Percentiles rank a stretch among this genome's conserved stretches.
Evolutionary conservation across 2,888 invertebrate genomes (phyloP).

Genomic region (Scotopteryx bipunctaria): DNA sequence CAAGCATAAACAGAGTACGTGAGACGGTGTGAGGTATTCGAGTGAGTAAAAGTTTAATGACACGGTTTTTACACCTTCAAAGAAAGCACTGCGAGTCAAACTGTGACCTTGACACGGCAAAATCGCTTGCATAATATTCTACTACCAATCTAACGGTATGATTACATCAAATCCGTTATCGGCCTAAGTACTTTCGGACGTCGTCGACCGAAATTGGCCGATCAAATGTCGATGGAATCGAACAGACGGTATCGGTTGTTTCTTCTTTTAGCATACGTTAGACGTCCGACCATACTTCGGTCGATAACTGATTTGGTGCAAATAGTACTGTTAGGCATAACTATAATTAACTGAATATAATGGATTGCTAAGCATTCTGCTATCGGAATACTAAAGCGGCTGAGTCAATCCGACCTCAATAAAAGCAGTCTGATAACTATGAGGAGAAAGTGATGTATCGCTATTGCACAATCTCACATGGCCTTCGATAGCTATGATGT

Average conservation of each 20-base stretch:
- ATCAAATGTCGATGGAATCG: too few species aligned
- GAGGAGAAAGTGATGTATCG: conserved; percentile 78
- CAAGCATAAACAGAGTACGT: conserved; percentile 42
- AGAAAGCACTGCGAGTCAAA: not conserved
- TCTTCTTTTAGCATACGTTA: too few species aligned
- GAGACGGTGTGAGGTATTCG: conserved; percentile 35
- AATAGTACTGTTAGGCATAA: too few species aligned
- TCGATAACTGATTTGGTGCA: too few species aligned
- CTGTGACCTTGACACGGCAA: conserved; percentile 30
- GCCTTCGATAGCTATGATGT: conserved; percentile 46
- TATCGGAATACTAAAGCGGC: conserved; percentile 67
- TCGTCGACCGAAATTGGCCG: too few species aligned
- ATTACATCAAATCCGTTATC: too few species aligned
- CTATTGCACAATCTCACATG: conserved; percentile 60
- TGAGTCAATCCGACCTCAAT: conserved; percentile 68
- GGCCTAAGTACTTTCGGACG: too few species aligned
- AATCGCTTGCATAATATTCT: conserved; percentile 2
- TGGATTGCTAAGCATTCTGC: conserved; percentile 55
- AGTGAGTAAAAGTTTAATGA: conserved; percentile 22
- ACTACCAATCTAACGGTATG: conserved; percentile 20
- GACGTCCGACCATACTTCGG: too few species aligned
- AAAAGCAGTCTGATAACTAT: conserved; percentile 59
- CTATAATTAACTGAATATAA: conserved; percentile 52
- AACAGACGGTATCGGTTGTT: too few species aligned
- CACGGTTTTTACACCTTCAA: conserved; percentile 4